Evolutionary conservation across 2,888 invertebrate genomes (phyloP).

Genomic region (Erebia aethiops): DNA sequence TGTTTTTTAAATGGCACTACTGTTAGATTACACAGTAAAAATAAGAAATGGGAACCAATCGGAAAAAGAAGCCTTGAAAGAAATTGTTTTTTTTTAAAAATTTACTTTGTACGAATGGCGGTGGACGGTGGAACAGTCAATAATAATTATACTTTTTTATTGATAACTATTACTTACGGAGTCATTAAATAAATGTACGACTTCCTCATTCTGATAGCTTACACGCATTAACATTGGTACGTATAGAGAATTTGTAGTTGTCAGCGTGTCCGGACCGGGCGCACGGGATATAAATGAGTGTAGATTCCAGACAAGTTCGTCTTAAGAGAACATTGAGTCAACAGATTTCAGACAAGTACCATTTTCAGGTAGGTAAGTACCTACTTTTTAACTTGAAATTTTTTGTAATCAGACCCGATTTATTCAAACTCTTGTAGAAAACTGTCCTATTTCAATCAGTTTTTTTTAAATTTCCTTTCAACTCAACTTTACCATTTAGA

Average conservation of each 20-base stretch:
- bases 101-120: neutral
- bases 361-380: too few species aligned
- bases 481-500: too few species aligned
- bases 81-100: conserved; percentile 11
- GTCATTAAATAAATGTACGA: conserved; percentile 40
- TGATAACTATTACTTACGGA: conserved; percentile 36
- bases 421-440: too few species aligned
- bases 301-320: conserved; percentile 21
- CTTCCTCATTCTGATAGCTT: conserved; percentile 39
- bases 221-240: conserved; percentile 37
- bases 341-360: neutral
- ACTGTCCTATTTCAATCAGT: too few species aligned
- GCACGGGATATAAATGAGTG: conserved; percentile 16
- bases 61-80: neutral
- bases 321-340: neutral
- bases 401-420: too few species aligned
- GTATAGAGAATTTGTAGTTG: conserved; percentile 33
- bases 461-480: too few species aligned
- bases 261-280: conserved; percentile 33
- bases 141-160: conserved; percentile 33
- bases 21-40: neutral
- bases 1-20: neutral
- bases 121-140: conserved; percentile 14
- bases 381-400: too few species aligned
- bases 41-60: neutral